Conservation (phyloP, 2,797 vertebrate species). For the Menidia menidia region DNA sequence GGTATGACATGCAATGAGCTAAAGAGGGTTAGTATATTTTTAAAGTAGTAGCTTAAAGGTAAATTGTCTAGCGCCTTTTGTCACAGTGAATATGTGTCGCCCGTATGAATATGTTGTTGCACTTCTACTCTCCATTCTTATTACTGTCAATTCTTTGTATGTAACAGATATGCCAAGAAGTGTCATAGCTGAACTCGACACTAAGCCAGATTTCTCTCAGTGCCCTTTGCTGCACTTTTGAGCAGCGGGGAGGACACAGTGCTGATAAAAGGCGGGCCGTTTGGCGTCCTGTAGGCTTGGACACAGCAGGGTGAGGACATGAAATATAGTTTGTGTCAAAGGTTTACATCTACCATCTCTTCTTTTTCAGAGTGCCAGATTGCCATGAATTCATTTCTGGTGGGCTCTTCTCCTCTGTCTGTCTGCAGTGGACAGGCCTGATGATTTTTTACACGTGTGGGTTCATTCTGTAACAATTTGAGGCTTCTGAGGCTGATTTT, state of each 20-base stretch:
- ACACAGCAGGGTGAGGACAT: constrained; percentile 58
- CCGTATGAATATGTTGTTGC: background rate
- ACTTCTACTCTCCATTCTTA: background rate
- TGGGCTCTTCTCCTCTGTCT: constrained; percentile 35
- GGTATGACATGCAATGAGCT: too few species aligned
- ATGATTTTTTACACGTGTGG: constrained; percentile 31
- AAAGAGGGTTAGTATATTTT: background rate
- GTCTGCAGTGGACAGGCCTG: constrained; percentile 8
- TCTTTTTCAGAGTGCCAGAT: constrained; percentile 25
- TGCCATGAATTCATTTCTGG: constrained; percentile 41
- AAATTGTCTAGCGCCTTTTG: background rate
- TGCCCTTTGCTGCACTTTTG: constrained; percentile 40
- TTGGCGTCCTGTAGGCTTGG: constrained; percentile 47
- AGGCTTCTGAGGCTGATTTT: constrained; percentile 37
- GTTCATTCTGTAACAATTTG: constrained; percentile 37
- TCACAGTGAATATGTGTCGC: constrained; percentile 1
- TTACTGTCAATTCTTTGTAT: constrained; percentile 5
- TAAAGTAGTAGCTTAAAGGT: background rate
- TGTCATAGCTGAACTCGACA: constrained; percentile 15
- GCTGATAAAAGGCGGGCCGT: constrained; percentile 45
- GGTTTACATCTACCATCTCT: constrained; percentile 42
- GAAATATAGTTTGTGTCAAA: constrained; percentile 51
- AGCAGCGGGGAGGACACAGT: constrained; percentile 48
- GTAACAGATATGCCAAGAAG: constrained; percentile 17
- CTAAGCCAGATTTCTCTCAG: constrained; percentile 16